Evolutionary conservation across 2,888 invertebrate genomes (phyloP).

Genomic region (Acrobasis repandana): DNA sequence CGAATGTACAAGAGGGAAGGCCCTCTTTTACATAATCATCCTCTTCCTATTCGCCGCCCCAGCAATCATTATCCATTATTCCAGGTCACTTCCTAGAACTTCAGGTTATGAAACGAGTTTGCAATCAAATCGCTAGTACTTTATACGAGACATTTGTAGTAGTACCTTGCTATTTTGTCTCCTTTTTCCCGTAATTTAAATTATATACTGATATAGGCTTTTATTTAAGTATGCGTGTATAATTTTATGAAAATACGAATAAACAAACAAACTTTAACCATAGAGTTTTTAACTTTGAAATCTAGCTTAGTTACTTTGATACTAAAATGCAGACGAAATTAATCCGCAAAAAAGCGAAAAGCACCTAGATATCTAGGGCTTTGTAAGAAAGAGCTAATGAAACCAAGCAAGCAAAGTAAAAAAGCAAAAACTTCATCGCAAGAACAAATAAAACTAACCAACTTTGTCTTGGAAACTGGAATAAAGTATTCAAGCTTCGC

Average conservation of each 20-base stretch:
- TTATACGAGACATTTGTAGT: too few species aligned
- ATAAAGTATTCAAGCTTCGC: conserved; percentile 23
- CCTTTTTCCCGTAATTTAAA: too few species aligned
- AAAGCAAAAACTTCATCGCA: neutral
- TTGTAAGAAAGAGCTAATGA: neutral
- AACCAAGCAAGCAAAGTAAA: neutral
- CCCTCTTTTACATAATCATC: conserved; percentile 18
- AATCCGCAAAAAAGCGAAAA: neutral
- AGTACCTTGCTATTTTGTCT: too few species aligned
- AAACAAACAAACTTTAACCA: neutral
- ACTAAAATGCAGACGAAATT: neutral
- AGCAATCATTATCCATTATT: conserved; percentile 18
- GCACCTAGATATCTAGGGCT: neutral
- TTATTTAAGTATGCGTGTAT: too few species aligned
- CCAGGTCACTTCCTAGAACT: conserved; percentile 9
- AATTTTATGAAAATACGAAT: neutral
- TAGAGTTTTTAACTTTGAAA: too few species aligned
- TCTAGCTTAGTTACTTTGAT: neutral
- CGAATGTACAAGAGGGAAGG: neutral
- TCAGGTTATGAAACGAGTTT: neutral
- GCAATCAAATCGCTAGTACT: too few species aligned
- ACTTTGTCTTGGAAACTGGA: neutral
- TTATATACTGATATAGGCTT: too few species aligned
- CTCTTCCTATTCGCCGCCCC: conserved; percentile 19
- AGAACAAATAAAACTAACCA: neutral